Conservation (phyloP, 30 jellyfish, hydroid and myxozoan genomes). For the Morbakka virulenta region DNA sequence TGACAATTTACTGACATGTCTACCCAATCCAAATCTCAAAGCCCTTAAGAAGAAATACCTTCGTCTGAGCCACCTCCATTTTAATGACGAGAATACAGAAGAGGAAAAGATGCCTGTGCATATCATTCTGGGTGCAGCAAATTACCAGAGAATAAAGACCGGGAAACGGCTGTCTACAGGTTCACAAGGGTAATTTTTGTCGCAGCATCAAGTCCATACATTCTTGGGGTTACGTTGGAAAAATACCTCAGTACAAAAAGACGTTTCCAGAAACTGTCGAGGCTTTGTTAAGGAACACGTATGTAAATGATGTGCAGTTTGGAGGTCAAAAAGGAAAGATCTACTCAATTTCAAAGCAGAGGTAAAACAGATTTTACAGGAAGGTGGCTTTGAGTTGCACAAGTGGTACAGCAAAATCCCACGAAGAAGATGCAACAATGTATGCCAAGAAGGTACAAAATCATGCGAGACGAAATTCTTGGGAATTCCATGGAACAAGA, state of each 20-base stretch:
- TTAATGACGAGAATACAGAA: too few species aligned
- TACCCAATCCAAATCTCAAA: slow-evolving; percentile 39
- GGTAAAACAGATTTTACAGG: slow-evolving; percentile 49
- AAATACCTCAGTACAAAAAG: slow-evolving; percentile 31
- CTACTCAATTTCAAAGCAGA: slow-evolving; percentile 33
- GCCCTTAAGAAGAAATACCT: too few species aligned
- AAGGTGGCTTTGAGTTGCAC: slow-evolving; percentile 40
- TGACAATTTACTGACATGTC: slow-evolving; percentile 24
- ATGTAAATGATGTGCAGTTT: slow-evolving; percentile 49
- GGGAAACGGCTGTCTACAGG: slow-evolving; percentile 35
- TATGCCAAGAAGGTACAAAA: slow-evolving; percentile 12
- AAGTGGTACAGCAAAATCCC: slow-evolving; percentile 60
- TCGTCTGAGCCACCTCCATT: too few species aligned
- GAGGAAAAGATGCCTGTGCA: slow-evolving; percentile 56
- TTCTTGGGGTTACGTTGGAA: slow-evolving; percentile 47
- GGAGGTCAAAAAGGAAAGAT: slow-evolving; percentile 33
- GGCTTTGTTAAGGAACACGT: slow-evolving; percentile 54
- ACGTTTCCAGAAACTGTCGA: slow-evolving; percentile 45
- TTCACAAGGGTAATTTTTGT: too few species aligned
- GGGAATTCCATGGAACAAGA: too few species aligned
- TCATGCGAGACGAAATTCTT: slow-evolving; percentile 7
- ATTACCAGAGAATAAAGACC: slow-evolving; percentile 42
- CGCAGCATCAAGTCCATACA: slow-evolving; percentile 36
- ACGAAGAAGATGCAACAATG: too few species aligned
- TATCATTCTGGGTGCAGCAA: too few species aligned